Base-by-base conservation (phyloP, 2,888 invertebrate genomes). In the Drosophila eohydei region DNA sequence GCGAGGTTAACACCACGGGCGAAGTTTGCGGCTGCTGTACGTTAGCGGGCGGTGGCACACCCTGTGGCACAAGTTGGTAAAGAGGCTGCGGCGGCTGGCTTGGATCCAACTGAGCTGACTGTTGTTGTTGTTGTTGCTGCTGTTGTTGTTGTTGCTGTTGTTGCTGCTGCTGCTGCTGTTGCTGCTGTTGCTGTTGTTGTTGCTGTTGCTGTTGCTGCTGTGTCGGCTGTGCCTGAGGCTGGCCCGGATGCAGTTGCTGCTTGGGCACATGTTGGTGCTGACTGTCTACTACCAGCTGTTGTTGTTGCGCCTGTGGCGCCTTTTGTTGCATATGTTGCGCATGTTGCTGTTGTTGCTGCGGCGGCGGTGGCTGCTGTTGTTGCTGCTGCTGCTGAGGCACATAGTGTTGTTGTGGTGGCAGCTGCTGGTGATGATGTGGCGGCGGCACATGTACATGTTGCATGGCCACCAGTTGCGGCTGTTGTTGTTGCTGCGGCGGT, bases 401-500 rank as follows among this genome's bases (percentile, higher is more conserved):
- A 76, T 91, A 91, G 56, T 89, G 87, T 56, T 85, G 91, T 72
- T 92, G 65, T 61, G 77, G 71, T 14, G 82, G 56, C 63, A 76
- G 65, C 63, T 86, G 88, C 54, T 86, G 91, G 71, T 93, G 92
- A 38, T 75, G 70, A 44, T 87, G 82, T 84, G 80, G 50, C 60
- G 69, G 80, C 32, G 85, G 85, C 59, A 76, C 83, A 60, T 79
- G 81, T 14, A 57, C 57, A 67, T 82, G 71, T 50, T 80, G 81
- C 63, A 81, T 63, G 40, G 85, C 55, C 61, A 85, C 86, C 57
- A 90, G 90, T 71, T 93, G 92, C 30, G 86, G 86, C 75, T 92
- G 64, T 32, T 64, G 80, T 12, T 76, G 76, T 8, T 65, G 78
- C 43, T 81, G 81, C n/a, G 74, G 81, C 4, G 77, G 80, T 21